These are phyloP conservation scores for Lycaon pictus DNA, from an alignment of 2,113 vertebrate species.

Conservation along the genomic window DNA sequence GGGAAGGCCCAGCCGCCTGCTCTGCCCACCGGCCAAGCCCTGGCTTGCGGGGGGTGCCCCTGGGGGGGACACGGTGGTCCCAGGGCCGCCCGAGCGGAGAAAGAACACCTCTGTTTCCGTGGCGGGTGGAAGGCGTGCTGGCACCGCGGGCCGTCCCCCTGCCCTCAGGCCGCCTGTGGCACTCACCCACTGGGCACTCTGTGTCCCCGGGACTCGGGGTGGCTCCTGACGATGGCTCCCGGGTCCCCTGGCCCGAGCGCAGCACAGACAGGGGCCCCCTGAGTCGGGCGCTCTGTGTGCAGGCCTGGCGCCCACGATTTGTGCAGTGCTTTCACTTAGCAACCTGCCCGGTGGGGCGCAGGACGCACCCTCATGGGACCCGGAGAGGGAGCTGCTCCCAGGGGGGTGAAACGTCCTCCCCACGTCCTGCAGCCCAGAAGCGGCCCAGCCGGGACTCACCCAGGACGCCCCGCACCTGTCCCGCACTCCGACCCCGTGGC, in stretches of 20 bases:
- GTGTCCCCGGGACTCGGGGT: fast-evolving
- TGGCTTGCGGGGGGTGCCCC: neutral
- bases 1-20: no score
- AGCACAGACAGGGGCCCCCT: fast-evolving
- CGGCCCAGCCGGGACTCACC: neutral
- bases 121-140: neutral
- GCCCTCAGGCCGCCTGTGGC: neutral
- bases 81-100: fast-evolving
- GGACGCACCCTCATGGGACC: fast-evolving
- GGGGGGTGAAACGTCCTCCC: neutral
- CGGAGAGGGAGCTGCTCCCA: no score
- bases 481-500: fast-evolving
- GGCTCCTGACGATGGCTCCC: fast-evolving
- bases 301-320: fast-evolving
- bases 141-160: neutral
- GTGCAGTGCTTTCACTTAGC: fast-evolving
- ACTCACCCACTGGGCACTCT: neutral
- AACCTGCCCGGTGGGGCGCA: fast-evolving
- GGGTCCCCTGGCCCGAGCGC: no score
- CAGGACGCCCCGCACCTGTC: fast-evolving
- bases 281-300: fast-evolving
- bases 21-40: neutral
- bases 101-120: neutral
- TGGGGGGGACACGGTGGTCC: neutral
- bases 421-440: fast-evolving